Evolutionary conservation across 2,797 vertebrate genomes (phyloP).

Genomic region (Mionectes olivaceus): DNA sequence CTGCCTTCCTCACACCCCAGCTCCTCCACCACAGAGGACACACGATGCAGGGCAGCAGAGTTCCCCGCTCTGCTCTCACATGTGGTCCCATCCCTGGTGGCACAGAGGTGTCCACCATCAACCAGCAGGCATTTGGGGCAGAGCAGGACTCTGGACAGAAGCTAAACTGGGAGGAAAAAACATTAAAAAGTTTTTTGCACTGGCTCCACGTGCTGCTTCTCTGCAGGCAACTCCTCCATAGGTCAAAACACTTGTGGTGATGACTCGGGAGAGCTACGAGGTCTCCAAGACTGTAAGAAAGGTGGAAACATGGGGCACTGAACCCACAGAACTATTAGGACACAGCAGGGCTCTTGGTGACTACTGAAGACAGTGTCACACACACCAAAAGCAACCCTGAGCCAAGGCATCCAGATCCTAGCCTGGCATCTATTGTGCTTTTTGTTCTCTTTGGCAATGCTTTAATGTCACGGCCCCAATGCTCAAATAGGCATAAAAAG

Average conservation of each 20-base stretch:
- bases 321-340: background rate
- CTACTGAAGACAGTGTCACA: background rate
- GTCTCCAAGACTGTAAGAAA: background rate
- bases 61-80: background rate
- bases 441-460: background rate
- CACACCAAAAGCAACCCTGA: background rate
- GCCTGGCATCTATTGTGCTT: background rate
- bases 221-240: background rate
- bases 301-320: background rate
- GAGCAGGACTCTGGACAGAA: background rate
- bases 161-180: background rate
- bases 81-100: accelerated
- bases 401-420: background rate
- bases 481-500: background rate
- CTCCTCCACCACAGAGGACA: background rate
- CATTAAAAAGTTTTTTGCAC: background rate
- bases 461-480: background rate
- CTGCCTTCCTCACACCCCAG: background rate
- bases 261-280: accelerated
- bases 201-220: background rate
- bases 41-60: accelerated
- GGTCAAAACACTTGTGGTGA: background rate
- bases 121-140: background rate
- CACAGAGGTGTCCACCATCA: background rate
- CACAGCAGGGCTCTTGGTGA: background rate